A percentile compares a stretch with the other conserved stretches of the same genome.
Conservation (phyloP, 2,797 vertebrate genomes). For the Pipistrellus pygmaeus region DNA sequence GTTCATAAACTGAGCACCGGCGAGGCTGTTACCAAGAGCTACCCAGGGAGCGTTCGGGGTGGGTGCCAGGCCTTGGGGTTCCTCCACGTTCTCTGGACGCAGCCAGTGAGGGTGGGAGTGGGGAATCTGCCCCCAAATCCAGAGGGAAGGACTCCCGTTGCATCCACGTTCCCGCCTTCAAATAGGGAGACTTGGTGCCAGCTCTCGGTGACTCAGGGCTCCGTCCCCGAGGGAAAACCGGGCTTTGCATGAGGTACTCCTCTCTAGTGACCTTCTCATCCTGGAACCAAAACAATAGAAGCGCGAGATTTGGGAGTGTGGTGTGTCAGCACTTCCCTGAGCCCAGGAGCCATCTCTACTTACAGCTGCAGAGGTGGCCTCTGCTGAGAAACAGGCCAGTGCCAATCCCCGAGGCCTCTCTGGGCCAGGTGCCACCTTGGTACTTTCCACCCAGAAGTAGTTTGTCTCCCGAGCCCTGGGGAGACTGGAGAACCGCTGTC, state of each 20-base stretch:
- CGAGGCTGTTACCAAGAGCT: not conserved
- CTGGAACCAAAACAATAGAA: not conserved
- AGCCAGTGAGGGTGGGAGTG: accelerated
- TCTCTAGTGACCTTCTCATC: not conserved
- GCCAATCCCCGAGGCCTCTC: not conserved
- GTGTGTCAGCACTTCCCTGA: not conserved
- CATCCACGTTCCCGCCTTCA: slow-evolving; percentile 16
- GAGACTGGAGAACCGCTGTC: not conserved
- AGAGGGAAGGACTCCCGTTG: slow-evolving; percentile 66
- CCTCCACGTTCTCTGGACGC: slow-evolving; percentile 65
- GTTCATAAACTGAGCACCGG: slow-evolving; percentile 16
- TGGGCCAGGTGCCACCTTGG: not conserved
- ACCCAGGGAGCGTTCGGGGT: slow-evolving; percentile 68
- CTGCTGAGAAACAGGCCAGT: not conserved
- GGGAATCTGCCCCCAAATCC: slow-evolving; percentile 49
- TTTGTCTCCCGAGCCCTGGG: not conserved
- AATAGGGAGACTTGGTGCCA: slow-evolving; percentile 66
- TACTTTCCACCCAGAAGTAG: not conserved
- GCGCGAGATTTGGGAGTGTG: too few species aligned
- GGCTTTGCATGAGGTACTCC: slow-evolving; percentile 82
- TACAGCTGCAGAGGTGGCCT: slow-evolving; percentile 42
- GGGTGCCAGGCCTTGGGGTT: slow-evolving; percentile 67
- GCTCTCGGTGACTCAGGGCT: slow-evolving; percentile 54
- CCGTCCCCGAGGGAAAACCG: slow-evolving; percentile 71
- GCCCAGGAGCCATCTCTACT: not conserved